Evolutionary conservation across 2,113 vertebrate species (phyloP), one percentile per base, ranked within the genome.

Genomic region (Gallinago undulata): DNA sequence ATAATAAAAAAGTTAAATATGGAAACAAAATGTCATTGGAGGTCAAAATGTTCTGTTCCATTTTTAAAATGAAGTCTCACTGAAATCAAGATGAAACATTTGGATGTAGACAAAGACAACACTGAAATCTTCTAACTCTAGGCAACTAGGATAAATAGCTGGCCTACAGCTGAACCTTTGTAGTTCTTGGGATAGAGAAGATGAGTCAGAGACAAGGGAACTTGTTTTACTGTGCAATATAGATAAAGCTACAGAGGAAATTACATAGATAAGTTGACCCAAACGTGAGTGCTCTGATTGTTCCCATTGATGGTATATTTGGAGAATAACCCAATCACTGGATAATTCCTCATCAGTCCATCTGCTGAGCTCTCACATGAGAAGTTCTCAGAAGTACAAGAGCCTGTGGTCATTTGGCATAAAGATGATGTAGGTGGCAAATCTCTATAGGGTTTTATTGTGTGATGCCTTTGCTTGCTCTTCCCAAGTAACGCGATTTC

Each of bases 311-410:
- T 81, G 27, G 30, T 56, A 67, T 59, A 96, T 96, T 90, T 95
- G 82, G 55, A 89, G 67, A 55, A 39, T 39, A 84, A 92, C 30
- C 5, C 28, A 86, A 2, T 63, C 47, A 51, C 60, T 74, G 76
- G 56, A 73, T 96, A 88, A 90, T 56, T 89, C 60, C 31, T 90
- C 68, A 91, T 86, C 63, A 67, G 79, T 74, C 75, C 92, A 66
- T 91, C 85, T 94, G 55, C 68, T 81, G 68, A 75, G 28, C 35
- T 79, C 15, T 94, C 57, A 62, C 31, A 41, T 79, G 70, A 84
- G 50, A 63, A 70, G 37, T 41, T 79, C 28, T 80, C 75, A 51
- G 37, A 83, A 93, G n/a, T 70, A 60, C 4, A 69, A 68, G 12
- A 84, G 14, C 41, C 56, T 64, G 12, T 84, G 68, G 73, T 84